Base-by-base conservation (phyloP, 2,888 invertebrate species). In the Apamea sordens region DNA sequence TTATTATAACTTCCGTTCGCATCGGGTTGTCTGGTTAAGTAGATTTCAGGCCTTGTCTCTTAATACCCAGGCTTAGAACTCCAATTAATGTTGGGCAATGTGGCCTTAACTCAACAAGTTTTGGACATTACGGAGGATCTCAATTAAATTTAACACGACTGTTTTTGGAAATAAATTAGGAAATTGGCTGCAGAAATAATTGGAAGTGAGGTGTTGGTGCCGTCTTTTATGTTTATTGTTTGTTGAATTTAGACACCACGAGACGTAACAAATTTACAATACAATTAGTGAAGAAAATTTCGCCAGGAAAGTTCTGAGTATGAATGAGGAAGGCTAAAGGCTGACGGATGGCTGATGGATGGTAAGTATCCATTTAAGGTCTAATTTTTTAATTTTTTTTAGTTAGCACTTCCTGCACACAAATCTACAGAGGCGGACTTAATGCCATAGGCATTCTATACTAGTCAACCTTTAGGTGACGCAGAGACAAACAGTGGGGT, bases 1-100 rank as follows among this genome's bases (percentile, higher is more conserved):
- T 85, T 84, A 89, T 89, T 87, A 87, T 85, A 88, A 90, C 77
- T 89, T 84, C 73, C 63, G 32, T 69, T 61, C 50, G 36, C 59
- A 86, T 77, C 47, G 61, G 64, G 70, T 68, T 70, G 76, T 68
- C 81, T 74, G 53, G 69, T 73, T 75, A 76, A 86, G 84, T 84
- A 72, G 75, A 83, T 83, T 88, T 80, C n/a, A 73, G 70, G 53
- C 56, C 50, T 77, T 70, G 76, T 59, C 50, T 70, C 56, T 3
- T 85, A 88, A 76, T 75, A 73, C 86, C 86, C 73, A 28, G 68
- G 64, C 63, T 85, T 77, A 72, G 72, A 72, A 75, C 41, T 72
- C 69, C 82, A 88, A 88, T 88, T 85, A 85, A 88, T 85, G 82
- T 75, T 36, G n/a, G 61, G 32, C 74, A 69, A 81, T 72, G 73